phyloP scores from a whole-genome alignment of 2,888 invertebrate genomes.

The Lutraria lutraria region DNA sequence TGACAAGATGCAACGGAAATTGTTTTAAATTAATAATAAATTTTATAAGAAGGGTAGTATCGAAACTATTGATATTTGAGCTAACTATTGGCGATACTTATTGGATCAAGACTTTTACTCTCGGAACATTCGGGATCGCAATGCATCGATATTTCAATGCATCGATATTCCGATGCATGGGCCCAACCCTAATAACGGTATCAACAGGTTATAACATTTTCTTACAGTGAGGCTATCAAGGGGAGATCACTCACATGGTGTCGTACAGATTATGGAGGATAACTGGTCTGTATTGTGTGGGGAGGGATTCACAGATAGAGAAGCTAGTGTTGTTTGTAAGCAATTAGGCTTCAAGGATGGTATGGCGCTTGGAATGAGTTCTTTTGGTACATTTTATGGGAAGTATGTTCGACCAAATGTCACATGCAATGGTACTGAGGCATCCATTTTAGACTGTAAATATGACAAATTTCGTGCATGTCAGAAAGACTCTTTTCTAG shows the following conservation, averaged over 20 bases:
- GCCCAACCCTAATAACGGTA: too few species aligned
- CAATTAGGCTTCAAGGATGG: constrained; percentile 74
- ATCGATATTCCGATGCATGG: too few species aligned
- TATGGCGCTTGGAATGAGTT: constrained; percentile 74
- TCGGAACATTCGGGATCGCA: too few species aligned
- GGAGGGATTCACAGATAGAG: constrained; percentile 76
- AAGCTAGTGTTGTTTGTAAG: constrained; percentile 77
- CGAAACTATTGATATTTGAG: too few species aligned
- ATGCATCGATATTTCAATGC: too few species aligned
- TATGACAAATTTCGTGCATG: constrained; percentile 73
- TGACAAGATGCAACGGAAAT: too few species aligned
- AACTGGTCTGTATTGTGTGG: constrained; percentile 80
- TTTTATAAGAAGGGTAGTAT: too few species aligned
- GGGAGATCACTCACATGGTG: constrained; percentile 78
- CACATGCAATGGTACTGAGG: constrained; percentile 74
- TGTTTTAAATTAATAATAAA: too few species aligned
- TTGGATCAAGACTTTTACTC: too few species aligned
- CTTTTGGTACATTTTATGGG: constrained; percentile 75
- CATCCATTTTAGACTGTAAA: constrained; percentile 72
- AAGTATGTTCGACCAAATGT: constrained; percentile 74
- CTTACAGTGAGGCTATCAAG: constrained; percentile 71
- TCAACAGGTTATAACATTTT: too few species aligned
- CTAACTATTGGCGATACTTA: too few species aligned
- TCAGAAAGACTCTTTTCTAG: constrained; percentile 72
- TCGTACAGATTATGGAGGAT: constrained; percentile 74